Base-by-base conservation (phyloP, 2,888 invertebrate genomes). In the Tinea trinotella region DNA sequence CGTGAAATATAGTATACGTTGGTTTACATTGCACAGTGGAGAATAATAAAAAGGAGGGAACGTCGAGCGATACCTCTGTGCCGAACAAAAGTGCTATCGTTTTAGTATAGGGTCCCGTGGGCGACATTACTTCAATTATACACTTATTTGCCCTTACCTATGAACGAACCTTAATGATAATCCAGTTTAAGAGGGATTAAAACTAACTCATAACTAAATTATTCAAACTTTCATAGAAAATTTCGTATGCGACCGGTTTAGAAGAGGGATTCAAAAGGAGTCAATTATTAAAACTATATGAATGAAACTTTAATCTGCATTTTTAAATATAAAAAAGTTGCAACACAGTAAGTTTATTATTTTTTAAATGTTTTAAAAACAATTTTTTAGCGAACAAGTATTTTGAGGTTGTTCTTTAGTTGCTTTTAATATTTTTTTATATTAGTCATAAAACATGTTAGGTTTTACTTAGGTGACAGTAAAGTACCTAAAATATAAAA, bases 71-170 rank as follows among this genome's bases (percentile, higher is more conserved):
- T 52, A 57, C 57, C 56, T 56, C 56, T 22, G 60, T 54, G 57
- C 30, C 19, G 56, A 57, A 58, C 60, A 58, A 61, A 60, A 61
- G 61, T 62, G 60, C 58, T 59, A 60, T 61, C 59, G 62, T 60
- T 62, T 64, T 59, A 59, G 61, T 59, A 56, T 56, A 53, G 35
- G 57, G 53, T 64, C 70, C 70, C 68, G 12, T 3, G 69, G 58
- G 71, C 57, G 57, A 63, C 62, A 67, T 71, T 65, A 64, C 60
- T 65, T 60, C 68, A 67, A 71, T 71, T 70, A 67, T 63, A 66
- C 62, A 57, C 55, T 53, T 55, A 54, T 56, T 56, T 36, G 52
- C 44, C 54, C 40, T 54, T 50, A 53, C 54, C 40, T 53, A 50
- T 50, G 24, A 50, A 50, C 22, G 15, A 24, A 50, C 50, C 24